Percentiles rank a stretch among this genome's conserved stretches.
These are phyloP conservation scores for Zaprionus vittiger DNA, from an alignment of 1,140 invertebrate genomes.

Conservation along the genomic window DNA sequence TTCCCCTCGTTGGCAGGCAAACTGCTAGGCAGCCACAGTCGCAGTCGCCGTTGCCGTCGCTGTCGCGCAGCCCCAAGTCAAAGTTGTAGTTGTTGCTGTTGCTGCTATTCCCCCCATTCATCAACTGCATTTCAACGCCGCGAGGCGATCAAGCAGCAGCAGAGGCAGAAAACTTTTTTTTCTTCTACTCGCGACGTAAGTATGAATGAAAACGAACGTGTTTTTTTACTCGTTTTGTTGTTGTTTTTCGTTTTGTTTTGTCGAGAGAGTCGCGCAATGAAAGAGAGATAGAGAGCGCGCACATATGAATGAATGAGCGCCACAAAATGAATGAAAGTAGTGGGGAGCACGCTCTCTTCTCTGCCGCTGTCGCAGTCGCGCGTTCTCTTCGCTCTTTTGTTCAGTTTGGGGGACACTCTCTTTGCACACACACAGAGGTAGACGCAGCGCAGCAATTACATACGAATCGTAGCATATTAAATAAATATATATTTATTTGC, in stretches of 20 bases:
- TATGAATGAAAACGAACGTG: slow-evolving; percentile 81
- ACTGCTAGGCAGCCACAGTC: slow-evolving; percentile 24
- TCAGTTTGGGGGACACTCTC: not conserved
- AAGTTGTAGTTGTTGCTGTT: slow-evolving; percentile 28
- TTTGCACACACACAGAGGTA: not conserved
- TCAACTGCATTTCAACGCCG: slow-evolving; percentile 81
- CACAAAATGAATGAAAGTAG: slow-evolving; percentile 77
- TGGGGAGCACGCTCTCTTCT: slow-evolving; percentile 44
- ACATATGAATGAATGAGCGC: slow-evolving; percentile 59
- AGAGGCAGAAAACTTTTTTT: slow-evolving; percentile 64
- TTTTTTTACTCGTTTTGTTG: slow-evolving; percentile 47
- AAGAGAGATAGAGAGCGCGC: slow-evolving; percentile 18
- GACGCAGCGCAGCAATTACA: not conserved
- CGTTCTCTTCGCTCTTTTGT: not conserved
- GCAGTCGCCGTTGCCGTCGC: not conserved
- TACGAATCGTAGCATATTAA: slow-evolving; percentile 9
- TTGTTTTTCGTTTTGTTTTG: slow-evolving; percentile 21
- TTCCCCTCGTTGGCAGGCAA: slow-evolving; percentile 37
- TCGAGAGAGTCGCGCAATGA: slow-evolving; percentile 27
- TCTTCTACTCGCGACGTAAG: slow-evolving; percentile 55
- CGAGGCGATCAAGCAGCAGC: slow-evolving; percentile 52
- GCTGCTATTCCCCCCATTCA: slow-evolving; percentile 71
- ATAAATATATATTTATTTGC: slow-evolving; percentile 14
- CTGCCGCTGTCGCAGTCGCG: slow-evolving; percentile 1
- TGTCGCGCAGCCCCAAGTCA: slow-evolving; percentile 42